These are phyloP conservation scores for Drosophila prosaltans DNA, from an alignment of 1,140 invertebrate species.

Conservation along the genomic window DNA sequence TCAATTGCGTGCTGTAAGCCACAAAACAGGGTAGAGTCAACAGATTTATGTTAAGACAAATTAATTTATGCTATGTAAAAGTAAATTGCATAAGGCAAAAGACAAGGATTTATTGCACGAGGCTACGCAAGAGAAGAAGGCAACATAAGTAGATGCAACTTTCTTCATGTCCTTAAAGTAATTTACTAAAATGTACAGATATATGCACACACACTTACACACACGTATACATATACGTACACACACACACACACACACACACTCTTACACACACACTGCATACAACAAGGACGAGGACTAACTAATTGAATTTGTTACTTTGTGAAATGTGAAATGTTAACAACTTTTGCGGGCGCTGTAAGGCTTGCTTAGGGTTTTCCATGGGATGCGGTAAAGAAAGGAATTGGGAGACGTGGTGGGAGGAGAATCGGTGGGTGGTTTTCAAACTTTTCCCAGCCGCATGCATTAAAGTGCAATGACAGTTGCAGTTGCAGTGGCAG, in stretches of 20 bases:
- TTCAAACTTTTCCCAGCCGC: conserved; percentile 35
- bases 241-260: neutral
- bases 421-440: neutral
- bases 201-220: neutral
- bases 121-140: conserved; percentile 9
- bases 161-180: conserved; percentile 63
- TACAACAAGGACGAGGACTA: conserved; percentile 29
- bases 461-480: conserved; percentile 67
- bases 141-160: conserved; percentile 33
- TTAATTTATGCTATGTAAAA: conserved; percentile 64
- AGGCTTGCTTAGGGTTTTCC: conserved; percentile 40
- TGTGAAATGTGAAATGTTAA: conserved; percentile 77
- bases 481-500: conserved; percentile 49
- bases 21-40: conserved; percentile 45
- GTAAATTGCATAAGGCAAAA: conserved; percentile 69
- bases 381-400: neutral
- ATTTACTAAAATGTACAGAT: conserved; percentile 62
- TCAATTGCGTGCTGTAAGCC: conserved; percentile 51
- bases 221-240: conserved; percentile 17
- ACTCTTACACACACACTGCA: neutral
- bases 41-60: conserved; percentile 73
- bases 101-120: conserved; percentile 57
- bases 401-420: neutral
- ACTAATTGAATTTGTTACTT: conserved; percentile 80
- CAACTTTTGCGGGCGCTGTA: conserved; percentile 65